phyloP scores from a whole-genome alignment of 2,888 invertebrate species.

The Limnephilus rhombicus region DNA sequence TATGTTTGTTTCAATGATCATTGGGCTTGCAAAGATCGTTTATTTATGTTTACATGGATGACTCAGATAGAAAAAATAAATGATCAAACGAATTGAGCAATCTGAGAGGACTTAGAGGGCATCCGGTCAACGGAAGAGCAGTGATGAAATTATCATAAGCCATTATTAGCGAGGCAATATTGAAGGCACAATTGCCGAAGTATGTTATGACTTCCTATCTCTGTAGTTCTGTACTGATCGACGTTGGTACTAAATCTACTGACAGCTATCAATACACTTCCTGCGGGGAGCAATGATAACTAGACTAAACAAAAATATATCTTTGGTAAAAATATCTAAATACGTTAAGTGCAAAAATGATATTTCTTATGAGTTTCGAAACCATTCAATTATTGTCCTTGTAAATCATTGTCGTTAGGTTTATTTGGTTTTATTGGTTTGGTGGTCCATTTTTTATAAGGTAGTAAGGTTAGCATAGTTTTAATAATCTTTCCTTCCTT shows the following conservation, averaged over 20 bases:
- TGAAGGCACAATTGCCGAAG: slow-evolving; percentile 60
- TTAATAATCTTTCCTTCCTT: too few relatives aligned
- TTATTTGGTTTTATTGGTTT: too few relatives aligned
- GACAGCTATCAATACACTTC: neutral
- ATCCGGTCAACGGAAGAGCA: slow-evolving; percentile 43
- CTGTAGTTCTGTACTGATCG: neutral
- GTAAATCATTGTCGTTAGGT: too few relatives aligned
- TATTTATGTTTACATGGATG: neutral
- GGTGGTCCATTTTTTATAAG: too few relatives aligned
- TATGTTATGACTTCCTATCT: slow-evolving; percentile 54
- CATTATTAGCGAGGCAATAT: slow-evolving; percentile 53
- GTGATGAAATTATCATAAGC: slow-evolving; percentile 60
- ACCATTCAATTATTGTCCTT: neutral
- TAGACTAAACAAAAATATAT: neutral
- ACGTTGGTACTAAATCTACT: neutral
- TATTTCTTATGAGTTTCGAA: neutral
- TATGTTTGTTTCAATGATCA: neutral
- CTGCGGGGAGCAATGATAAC: neutral
- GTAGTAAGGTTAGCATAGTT: too few relatives aligned
- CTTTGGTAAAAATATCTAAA: neutral
- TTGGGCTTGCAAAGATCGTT: neutral
- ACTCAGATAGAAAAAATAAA: slow-evolving; percentile 3
- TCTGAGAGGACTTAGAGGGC: neutral
- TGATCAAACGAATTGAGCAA: slow-evolving; percentile 10
- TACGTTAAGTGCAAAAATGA: neutral